Percentiles rank a stretch among this genome's conserved stretches.
Evolutionary conservation across 1,140 invertebrate species (phyloP).

Genomic region (Drosophila pectinifera): DNA sequence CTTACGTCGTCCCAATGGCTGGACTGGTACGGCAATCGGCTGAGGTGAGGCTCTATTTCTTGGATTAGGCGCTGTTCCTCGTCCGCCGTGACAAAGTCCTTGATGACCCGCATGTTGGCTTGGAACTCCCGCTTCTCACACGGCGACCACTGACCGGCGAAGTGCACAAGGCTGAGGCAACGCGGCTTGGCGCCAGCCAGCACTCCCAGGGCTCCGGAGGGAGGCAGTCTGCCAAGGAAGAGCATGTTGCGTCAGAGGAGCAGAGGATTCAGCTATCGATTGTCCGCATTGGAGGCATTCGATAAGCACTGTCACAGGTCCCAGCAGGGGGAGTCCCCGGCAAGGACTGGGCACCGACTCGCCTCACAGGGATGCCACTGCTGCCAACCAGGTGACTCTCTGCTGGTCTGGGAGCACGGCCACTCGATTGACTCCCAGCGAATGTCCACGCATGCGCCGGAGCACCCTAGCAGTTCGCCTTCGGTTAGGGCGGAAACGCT

Average conservation of each 20-base stretch:
- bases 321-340: background rate
- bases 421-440: conserved; percentile 6
- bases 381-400: background rate
- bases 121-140: conserved; percentile 84
- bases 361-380: conserved; percentile 5
- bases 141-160: conserved; percentile 84
- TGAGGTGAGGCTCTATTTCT: conserved; percentile 95
- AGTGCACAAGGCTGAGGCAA: conserved; percentile 69
- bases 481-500: conserved; percentile 80
- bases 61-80: conserved; percentile 91
- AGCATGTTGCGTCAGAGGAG: conserved; percentile 24
- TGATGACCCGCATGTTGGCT: conserved; percentile 87
- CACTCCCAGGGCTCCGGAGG: background rate
- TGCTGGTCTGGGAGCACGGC: conserved; percentile 19
- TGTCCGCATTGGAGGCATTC: background rate
- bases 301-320: background rate
- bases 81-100: conserved; percentile 91
- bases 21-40: conserved; percentile 94
- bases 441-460: conserved; percentile 57
- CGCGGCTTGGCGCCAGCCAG: no score
- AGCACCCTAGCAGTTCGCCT: conserved; percentile 11
- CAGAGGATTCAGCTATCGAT: conserved; percentile 6
- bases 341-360: background rate
- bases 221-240: background rate
- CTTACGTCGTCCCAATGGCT: conserved; percentile 99